A percentile compares a stretch with the other conserved stretches of the same genome.
phyloP scores from a whole-genome alignment of 2,113 vertebrate species.

The Channa maculata region DNA sequence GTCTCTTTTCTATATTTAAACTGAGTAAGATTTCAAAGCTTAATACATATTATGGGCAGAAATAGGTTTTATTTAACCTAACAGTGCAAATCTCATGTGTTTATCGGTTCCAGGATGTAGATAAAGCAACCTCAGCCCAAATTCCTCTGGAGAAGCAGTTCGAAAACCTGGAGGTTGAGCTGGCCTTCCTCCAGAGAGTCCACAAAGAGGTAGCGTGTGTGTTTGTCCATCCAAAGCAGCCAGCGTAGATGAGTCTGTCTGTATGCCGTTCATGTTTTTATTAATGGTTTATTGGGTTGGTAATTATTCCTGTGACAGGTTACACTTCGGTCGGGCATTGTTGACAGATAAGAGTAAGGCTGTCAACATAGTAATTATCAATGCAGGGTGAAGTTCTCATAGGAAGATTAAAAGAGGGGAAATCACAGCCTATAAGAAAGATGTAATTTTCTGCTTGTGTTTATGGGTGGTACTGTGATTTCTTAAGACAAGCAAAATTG shows the following conservation, averaged over 20 bases:
- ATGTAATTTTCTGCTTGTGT: slow-evolving; percentile 67
- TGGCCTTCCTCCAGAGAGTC: slow-evolving; percentile 81
- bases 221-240: not conserved
- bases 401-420: slow-evolving; percentile 46
- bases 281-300: slow-evolving; percentile 22
- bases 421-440: slow-evolving; percentile 81
- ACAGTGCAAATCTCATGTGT: not conserved
- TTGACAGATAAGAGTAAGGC: slow-evolving; percentile 26
- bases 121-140: slow-evolving; percentile 68
- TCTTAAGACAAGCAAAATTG: not conserved
- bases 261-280: slow-evolving; percentile 30
- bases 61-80: not conserved
- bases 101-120: slow-evolving; percentile 71
- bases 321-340: not conserved
- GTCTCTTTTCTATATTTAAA: not conserved
- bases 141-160: slow-evolving; percentile 79
- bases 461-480: not conserved
- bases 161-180: slow-evolving; percentile 79
- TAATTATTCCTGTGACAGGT: slow-evolving; percentile 27
- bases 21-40: not conserved
- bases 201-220: slow-evolving; percentile 81
- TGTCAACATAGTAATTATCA: slow-evolving; percentile 21
- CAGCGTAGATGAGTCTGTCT: not conserved
- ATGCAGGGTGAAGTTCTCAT: slow-evolving; percentile 21
- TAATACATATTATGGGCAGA: no score